Evolutionary conservation across 2,888 invertebrate genomes (phyloP).

Genomic region (Aphidoletes aphidimyza): DNA sequence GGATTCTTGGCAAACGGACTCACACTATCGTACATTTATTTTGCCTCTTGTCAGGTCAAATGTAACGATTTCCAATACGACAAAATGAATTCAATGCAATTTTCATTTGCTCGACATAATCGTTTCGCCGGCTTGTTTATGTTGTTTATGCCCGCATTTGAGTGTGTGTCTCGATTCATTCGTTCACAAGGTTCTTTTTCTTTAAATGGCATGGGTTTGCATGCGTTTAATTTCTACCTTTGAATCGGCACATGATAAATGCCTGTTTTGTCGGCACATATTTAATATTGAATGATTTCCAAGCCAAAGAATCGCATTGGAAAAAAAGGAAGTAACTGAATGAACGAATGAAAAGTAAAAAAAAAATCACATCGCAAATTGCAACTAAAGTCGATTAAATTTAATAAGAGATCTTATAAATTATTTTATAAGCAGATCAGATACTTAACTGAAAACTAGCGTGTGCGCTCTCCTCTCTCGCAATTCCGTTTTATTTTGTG

Average conservation of each 20-base stretch:
- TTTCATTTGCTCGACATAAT: slow-evolving; percentile 35
- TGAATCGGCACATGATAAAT: slow-evolving; percentile 40
- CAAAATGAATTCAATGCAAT: slow-evolving; percentile 43
- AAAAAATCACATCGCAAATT: slow-evolving; percentile 16
- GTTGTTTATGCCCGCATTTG: not conserved
- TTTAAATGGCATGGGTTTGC: not conserved
- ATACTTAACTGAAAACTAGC: slow-evolving; percentile 41
- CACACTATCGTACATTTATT: not conserved
- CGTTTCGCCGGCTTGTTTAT: not conserved
- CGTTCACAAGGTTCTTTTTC: not conserved
- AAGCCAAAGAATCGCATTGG: not conserved
- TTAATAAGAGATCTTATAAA: slow-evolving; percentile 54
- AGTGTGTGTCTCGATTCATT: not conserved
- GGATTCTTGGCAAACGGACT: not conserved
- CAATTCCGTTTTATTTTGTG: slow-evolving; percentile 24
- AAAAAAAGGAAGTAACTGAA: not conserved
- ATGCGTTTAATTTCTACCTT: slow-evolving; percentile 52
- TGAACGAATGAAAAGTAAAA: not conserved
- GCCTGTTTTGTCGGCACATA: slow-evolving; percentile 49
- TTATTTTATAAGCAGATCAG: slow-evolving; percentile 53
- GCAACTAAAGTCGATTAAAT: slow-evolving; percentile 52
- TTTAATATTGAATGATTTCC: slow-evolving; percentile 54
- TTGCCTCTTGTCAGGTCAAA: too few species aligned
- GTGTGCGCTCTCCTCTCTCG: not conserved
- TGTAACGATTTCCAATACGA: slow-evolving; percentile 23